Base-by-base conservation (phyloP, 2,113 vertebrate species). In the Bufo gargarizans region DNA sequence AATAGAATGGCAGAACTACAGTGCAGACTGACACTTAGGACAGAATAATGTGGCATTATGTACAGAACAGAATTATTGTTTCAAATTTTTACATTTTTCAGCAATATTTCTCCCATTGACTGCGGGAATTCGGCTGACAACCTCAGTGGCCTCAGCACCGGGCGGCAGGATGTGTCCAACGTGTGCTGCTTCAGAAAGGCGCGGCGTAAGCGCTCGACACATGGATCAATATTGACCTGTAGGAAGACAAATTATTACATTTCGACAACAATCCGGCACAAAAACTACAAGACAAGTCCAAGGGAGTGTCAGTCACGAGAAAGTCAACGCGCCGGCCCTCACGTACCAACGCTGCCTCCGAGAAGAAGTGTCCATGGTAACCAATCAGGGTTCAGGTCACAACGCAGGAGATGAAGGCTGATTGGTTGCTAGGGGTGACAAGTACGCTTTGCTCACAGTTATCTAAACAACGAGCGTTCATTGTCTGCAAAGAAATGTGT, bases 191-290 rank as follows among this genome's bases (percentile, higher is more conserved):
- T 55, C 10, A 19, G 4, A 9, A 56, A 76, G 69, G 71, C 8
- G 84, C 43, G 71, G 33, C 33, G 0, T 74, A 47, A 58, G 6
- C n/a, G 10, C 19, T 72, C n/a, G 33, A 43, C 4, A 59, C 67
- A 20, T 47, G 17, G 84, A 43, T 77, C 55, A 86, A 85, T 86
- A 86, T 86, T 86, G 71, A 86, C 33, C 72, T 49, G 63, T 20
- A 77, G 56, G 76, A 59, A 49, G 72, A 77, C 12, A 86, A 86
- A 61, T 59, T 86, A 49, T 49, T 61, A 59, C 56, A 77, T 47
- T 61, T 77, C 50, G 6, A 45, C 19, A 58, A 79, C 20, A 80
- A 80, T 8, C 22, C 8, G 43, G 8, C 58, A 45, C 4, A 20
- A 61, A 81, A 43, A 80, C 9, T 10, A 47, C 72, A 49, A 76